phyloP scores from a whole-genome alignment of 2,888 invertebrate genomes.

The Melinaea marsaeus region DNA sequence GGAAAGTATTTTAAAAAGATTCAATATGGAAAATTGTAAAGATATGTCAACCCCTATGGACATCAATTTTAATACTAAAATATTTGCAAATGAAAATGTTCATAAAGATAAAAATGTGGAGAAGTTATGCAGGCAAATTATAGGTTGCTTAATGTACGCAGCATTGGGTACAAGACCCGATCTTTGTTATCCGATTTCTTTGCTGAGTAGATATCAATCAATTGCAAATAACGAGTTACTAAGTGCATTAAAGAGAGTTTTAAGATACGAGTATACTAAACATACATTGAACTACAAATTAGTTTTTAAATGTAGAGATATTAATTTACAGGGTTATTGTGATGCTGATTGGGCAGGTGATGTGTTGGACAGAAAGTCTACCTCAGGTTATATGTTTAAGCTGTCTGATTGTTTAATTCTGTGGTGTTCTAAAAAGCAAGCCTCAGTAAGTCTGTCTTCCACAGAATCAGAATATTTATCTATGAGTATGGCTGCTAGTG shows the following conservation, averaged over 20 bases:
- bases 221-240: slow-evolving; percentile 21
- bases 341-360: slow-evolving; percentile 26
- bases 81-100: slow-evolving; percentile 13
- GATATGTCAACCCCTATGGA: slow-evolving; percentile 27
- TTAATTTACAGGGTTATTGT: slow-evolving; percentile 13
- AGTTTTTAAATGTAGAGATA: slow-evolving; percentile 17
- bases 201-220: slow-evolving; percentile 26
- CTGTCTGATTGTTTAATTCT: slow-evolving; percentile 34
- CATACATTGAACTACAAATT: slow-evolving; percentile 7
- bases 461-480: slow-evolving; percentile 22
- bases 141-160: slow-evolving; percentile 31
- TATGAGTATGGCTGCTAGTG: slow-evolving; percentile 24
- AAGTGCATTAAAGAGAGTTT: slow-evolving; percentile 18
- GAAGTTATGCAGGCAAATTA: slow-evolving; percentile 29
- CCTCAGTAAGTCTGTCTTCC: slow-evolving; percentile 26
- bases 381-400: slow-evolving; percentile 34
- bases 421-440: slow-evolving; percentile 32
- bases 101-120: slow-evolving; percentile 22
- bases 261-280: not conserved
- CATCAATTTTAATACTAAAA: slow-evolving; percentile 28
- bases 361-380: slow-evolving; percentile 19
- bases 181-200: slow-evolving; percentile 24
- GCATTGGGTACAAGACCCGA: slow-evolving; percentile 32
- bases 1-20: slow-evolving; percentile 26
- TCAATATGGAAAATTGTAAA: slow-evolving; percentile 32